These are phyloP conservation scores for Semnopithecus entellus DNA, from an alignment of 2,113 vertebrate genomes.

Conservation along the genomic window DNA sequence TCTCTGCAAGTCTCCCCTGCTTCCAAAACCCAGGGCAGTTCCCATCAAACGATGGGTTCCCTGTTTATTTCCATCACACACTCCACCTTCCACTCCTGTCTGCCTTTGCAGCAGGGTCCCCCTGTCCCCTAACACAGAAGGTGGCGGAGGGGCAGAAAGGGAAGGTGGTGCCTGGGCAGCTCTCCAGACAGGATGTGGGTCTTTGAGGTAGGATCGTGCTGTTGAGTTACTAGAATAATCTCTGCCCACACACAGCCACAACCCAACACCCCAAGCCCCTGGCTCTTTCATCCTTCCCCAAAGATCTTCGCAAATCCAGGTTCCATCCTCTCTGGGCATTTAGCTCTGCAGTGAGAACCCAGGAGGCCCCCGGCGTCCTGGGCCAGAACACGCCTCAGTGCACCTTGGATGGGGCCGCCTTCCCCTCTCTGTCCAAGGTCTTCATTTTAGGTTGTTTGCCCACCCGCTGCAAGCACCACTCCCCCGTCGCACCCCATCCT, in stretches of 20 bases:
- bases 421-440: not conserved
- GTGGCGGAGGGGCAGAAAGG: not conserved
- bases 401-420: rapidly evolving
- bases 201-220: slow-evolving; percentile 49
- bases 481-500: not conserved
- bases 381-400: too few relatives aligned
- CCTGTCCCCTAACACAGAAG: slow-evolving; percentile 12
- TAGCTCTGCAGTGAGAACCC: not conserved
- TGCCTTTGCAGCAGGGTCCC: not conserved
- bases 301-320: rapidly evolving
- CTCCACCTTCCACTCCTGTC: not conserved
- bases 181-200: slow-evolving; percentile 61
- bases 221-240: slow-evolving; percentile 60
- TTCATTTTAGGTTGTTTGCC: not conserved
- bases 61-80: not conserved
- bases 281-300: not conserved
- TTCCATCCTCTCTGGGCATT: not conserved
- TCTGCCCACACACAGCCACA: slow-evolving; percentile 52
- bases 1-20: too few relatives aligned
- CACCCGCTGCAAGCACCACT: rapidly evolving
- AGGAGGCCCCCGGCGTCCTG: not conserved
- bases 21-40: not conserved
- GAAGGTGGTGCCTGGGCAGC: slow-evolving; percentile 50
- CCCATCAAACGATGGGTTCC: rapidly evolving
- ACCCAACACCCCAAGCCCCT: rapidly evolving